Percentiles rank a stretch among this genome's conserved stretches.
phyloP scores from a whole-genome alignment of 2,113 vertebrate genomes.

The Prinia subflava region DNA sequence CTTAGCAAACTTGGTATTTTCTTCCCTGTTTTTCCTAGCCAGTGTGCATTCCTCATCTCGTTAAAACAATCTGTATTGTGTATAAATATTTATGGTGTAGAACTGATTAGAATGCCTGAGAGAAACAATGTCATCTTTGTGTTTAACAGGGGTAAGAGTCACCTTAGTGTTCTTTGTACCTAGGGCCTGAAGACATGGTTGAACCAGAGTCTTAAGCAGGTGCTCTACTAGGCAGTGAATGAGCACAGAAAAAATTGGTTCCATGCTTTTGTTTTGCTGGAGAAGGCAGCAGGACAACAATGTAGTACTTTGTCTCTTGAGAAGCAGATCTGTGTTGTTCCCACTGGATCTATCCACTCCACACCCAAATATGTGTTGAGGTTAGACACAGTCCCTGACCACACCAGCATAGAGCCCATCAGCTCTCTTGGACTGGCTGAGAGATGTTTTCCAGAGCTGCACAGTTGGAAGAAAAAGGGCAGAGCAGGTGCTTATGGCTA shows the following conservation, averaged over 20 bases:
- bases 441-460: neutral
- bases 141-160: neutral
- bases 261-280: neutral
- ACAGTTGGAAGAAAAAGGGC: neutral
- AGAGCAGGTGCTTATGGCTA: fast-evolving
- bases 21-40: neutral
- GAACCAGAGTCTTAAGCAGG: neutral
- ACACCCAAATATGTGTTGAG: fast-evolving
- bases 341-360: neutral
- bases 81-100: neutral
- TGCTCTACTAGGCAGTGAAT: neutral
- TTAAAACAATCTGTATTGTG: neutral
- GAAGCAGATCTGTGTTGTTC: neutral
- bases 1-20: neutral
- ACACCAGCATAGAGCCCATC: neutral
- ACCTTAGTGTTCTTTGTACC: fast-evolving
- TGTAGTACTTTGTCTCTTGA: fast-evolving
- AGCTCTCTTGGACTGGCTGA: neutral
- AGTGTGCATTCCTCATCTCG: neutral
- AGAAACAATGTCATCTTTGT: neutral
- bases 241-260: neutral
- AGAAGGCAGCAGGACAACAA: neutral
- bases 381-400: neutral
- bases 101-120: neutral
- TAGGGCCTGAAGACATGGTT: neutral